Conservation (phyloP, 2,113 vertebrate species). For the Genyomyrus donnyi region DNA sequence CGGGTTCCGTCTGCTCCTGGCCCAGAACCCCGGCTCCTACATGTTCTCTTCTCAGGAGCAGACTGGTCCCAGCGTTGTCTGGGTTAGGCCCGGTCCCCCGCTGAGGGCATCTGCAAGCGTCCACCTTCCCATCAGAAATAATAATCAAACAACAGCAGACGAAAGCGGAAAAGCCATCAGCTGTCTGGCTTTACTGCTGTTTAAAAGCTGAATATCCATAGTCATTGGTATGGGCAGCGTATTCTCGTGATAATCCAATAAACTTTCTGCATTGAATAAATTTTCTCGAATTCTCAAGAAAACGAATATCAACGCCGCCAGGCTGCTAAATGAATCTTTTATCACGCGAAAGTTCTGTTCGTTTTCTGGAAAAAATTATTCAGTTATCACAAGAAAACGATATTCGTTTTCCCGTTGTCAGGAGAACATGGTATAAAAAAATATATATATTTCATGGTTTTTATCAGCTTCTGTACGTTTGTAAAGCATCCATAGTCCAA, state of each 20-base stretch:
- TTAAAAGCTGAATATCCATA: neutral
- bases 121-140: neutral
- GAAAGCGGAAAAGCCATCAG: neutral
- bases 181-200: neutral
- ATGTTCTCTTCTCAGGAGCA: neutral
- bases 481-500: neutral
- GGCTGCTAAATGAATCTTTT: neutral
- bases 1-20: neutral
- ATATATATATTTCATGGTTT: neutral
- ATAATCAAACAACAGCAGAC: neutral
- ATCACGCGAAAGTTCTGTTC: neutral
- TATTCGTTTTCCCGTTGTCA: neutral
- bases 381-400: neutral
- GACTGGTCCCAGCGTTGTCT: too few species aligned
- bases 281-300: neutral
- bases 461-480: neutral
- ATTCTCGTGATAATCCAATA: neutral
- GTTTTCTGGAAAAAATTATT: neutral
- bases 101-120: neutral
- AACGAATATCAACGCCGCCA: neutral
- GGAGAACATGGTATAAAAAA: neutral
- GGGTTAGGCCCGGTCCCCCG: too few species aligned
- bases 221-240: neutral
- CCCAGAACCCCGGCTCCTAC: neutral
- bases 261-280: neutral